phyloP scores from a whole-genome alignment of 2,113 vertebrate genomes.

The Paradoxurus hermaphroditus region DNA sequence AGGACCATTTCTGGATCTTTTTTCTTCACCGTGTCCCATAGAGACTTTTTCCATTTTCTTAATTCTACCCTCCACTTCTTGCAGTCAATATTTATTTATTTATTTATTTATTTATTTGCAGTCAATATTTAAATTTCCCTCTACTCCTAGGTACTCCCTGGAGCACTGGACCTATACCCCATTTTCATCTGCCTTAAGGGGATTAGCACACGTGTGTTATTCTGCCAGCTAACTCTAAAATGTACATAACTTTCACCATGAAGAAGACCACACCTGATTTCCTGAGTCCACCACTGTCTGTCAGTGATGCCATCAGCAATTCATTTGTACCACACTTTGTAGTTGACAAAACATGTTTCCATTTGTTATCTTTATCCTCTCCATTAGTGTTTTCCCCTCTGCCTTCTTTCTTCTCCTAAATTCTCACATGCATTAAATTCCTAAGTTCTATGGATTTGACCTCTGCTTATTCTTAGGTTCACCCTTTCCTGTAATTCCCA shows the following conservation, averaged over 20 bases:
- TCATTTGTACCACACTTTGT: not conserved
- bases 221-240: not conserved
- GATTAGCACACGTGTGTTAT: not conserved
- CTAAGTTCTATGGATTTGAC: not conserved
- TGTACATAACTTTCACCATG: not conserved
- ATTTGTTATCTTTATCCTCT: not conserved
- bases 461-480: not conserved
- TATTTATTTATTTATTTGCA: too few species aligned
- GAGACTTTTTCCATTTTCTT: not conserved
- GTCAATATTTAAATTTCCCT: not conserved
- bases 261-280: not conserved
- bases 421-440: not conserved
- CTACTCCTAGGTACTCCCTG: not conserved
- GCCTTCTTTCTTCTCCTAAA: not conserved
- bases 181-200: not conserved
- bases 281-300: not conserved
- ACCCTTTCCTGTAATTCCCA: not conserved
- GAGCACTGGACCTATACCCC: not conserved
- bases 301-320: not conserved
- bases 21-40: not conserved
- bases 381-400: not conserved
- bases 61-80: not conserved
- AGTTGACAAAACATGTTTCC: not conserved
- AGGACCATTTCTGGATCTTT: not conserved
- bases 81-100: too few species aligned